Evolutionary conservation across 2,113 vertebrate genomes (phyloP), one percentile per base, ranked within the genome.

Genomic region (Oryzias celebensis): DNA sequence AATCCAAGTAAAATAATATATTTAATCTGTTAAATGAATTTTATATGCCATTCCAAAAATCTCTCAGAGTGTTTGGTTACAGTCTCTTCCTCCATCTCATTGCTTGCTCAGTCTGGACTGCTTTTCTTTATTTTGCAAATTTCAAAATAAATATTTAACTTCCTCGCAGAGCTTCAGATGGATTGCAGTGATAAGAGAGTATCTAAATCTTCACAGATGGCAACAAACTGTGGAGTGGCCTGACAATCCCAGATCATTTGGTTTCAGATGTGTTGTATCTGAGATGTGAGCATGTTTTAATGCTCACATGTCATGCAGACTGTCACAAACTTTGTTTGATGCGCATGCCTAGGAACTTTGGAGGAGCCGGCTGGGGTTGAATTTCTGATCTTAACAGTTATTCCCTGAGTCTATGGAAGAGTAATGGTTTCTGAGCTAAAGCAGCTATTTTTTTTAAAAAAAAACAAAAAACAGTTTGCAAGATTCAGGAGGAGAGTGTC

Each of bases 1-100:
- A 59, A 69, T 76, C 50, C 62, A 58, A 75, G 70, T 72, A 76
- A 63, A 70, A 70, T 76, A 49, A 31, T 80, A 84, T 85, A 91
- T 88, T 75, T 88, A 91, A 80, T 88, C 78, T 83, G 66, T 85
- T 82, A 83, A 86, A 83, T 59, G 48, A 81, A 81, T 80, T 75
- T 65, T 68, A 64, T 74, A 50, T 79, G 73, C 62, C 69, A 79
- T 87, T 80, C 64, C 54, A 65, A 50, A 66, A 41, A 65, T 58
- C 79, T 61, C 24, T 36, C 67, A 52, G 28, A 4, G 58, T 54
- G 49, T 22, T 83, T 71, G 81, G 80, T 42, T 66, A 68, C 77
- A 55, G 75, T 49, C 66, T 77, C 59, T 62, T 58, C 58, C n/a
- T 12, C 47, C 17, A 65, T 80, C 78, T 81, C 82, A 85, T 65